phyloP scores from a whole-genome alignment of 2,888 invertebrate genomes.

The Tipula confusa region DNA sequence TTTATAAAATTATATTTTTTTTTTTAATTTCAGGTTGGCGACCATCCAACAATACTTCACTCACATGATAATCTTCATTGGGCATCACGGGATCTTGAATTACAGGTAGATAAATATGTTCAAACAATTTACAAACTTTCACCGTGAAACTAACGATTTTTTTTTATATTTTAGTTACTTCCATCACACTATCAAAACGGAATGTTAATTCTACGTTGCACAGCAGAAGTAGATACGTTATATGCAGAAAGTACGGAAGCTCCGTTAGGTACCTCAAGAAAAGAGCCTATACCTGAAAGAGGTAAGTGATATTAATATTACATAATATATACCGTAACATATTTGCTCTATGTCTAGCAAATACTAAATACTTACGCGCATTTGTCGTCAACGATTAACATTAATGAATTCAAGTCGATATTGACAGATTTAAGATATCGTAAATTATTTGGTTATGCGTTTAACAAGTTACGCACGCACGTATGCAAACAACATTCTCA shows the following conservation, averaged over 20 bases:
- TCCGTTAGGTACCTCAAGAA: slow-evolving; percentile 39
- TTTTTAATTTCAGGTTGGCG: slow-evolving; percentile 39
- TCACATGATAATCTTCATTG: slow-evolving; percentile 39
- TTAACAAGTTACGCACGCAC: too few species aligned
- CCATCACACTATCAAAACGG: slow-evolving; percentile 40
- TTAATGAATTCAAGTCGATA: too few species aligned
- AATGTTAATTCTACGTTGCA: slow-evolving; percentile 39
- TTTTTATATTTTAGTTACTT: slow-evolving; percentile 36
- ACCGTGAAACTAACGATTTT: neutral
- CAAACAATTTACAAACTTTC: too few species aligned
- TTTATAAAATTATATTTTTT: too few species aligned
- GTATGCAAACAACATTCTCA: too few species aligned
- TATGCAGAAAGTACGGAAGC: slow-evolving; percentile 40
- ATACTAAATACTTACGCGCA: too few species aligned
- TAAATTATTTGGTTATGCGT: too few species aligned
- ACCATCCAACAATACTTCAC: slow-evolving; percentile 39
- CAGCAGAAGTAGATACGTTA: slow-evolving; percentile 39
- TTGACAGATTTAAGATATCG: too few species aligned
- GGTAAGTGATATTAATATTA: slow-evolving; percentile 37
- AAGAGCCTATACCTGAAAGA: slow-evolving; percentile 41
- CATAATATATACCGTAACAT: too few species aligned
- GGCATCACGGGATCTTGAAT: slow-evolving; percentile 39
- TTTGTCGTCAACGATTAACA: too few species aligned
- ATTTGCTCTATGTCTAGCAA: too few species aligned
- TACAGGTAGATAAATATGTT: slow-evolving; percentile 39